phyloP scores from a whole-genome alignment of 1,140 invertebrate species.

The Himalopsyche phryganea region DNA sequence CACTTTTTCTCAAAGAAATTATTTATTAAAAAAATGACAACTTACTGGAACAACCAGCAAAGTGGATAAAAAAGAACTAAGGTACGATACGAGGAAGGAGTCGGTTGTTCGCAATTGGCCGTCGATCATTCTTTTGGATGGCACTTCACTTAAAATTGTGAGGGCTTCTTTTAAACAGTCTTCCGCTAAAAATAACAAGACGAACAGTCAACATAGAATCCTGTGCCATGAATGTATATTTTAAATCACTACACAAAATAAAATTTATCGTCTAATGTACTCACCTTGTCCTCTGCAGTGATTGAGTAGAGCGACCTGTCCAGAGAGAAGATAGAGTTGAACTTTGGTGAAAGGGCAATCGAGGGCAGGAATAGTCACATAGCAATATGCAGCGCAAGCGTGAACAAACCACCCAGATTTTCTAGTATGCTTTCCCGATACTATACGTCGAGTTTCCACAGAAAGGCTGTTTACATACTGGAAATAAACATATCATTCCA shows the following conservation, averaged over 20 bases:
- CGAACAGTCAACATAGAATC: neutral
- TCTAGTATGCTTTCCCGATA: constrained; percentile 73
- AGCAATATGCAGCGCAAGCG: constrained; percentile 93
- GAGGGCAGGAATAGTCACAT: constrained; percentile 93
- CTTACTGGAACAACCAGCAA: constrained; percentile 81
- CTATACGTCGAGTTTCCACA: constrained; percentile 68
- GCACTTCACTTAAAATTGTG: constrained; percentile 73
- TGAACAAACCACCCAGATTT: constrained; percentile 82
- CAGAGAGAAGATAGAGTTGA: constrained; percentile 81
- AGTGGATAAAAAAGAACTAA: constrained; percentile 78
- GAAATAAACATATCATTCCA: constrained; percentile 44
- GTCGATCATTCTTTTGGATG: constrained; percentile 71
- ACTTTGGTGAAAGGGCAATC: constrained; percentile 70
- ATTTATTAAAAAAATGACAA: constrained; percentile 36
- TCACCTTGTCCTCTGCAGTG: constrained; percentile 88
- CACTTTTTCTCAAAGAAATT: too few species aligned
- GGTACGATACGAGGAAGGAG: constrained; percentile 66
- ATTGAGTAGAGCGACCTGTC: constrained; percentile 86
- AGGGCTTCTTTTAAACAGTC: constrained; percentile 89
- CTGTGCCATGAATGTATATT: neutral
- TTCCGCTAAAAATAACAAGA: constrained; percentile 67
- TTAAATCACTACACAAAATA: too few species aligned
- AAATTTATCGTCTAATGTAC: neutral
- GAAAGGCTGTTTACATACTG: constrained; percentile 73
- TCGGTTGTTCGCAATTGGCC: constrained; percentile 70